Base-by-base conservation (phyloP, 2,888 invertebrate genomes). In the Tryphoninae sp. region DNA sequence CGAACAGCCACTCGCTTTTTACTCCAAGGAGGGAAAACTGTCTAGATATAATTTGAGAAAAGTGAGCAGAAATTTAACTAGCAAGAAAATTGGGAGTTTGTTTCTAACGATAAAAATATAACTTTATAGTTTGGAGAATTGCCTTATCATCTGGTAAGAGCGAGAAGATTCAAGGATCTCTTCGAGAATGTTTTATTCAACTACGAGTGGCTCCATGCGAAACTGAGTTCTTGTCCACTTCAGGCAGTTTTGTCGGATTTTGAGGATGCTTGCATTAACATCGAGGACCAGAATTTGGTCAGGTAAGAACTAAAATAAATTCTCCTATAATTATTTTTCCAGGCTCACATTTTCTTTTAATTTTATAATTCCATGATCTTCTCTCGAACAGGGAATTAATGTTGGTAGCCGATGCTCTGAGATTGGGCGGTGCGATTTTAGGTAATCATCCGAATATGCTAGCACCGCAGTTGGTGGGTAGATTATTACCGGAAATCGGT, bases 141-240 rank as follows among this genome's bases (percentile, higher is more conserved):
- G 33, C 99, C 99, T 0, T 99, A 96, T 90, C 99, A 99, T 90
- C 93, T 99, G 88, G 96, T 99, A 0, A 94, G 99, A 6, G 96
- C 99, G 0, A 95, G 97, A 83, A 95, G 99, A 49, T 97, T 97
- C 90, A 96, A 96, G 72, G 98, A 98, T 91, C 93, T 99, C 16
- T 98, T 97, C 89, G 95, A 96, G 58, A 95, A 98, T 89, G 98
- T 99, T 0, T 93, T 99, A 0, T 99, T 99, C 92, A 99, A 99
- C 92, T 99, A 99, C 91, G 96, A 98, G 88, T 99, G 99, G 98
- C 93, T 99, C 0, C 98, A 98, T 90, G 98, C 99, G 0, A 99
- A 99, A 90, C 93, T 99, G 0, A 96, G 96, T 85, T 97, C 98
- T 88, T 99, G 99, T 90, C 99, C 99, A 0, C 93, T 99, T 13